These are phyloP conservation scores for Terrapene triunguis DNA, from an alignment of 2,113 vertebrate genomes.

Conservation along the genomic window DNA sequence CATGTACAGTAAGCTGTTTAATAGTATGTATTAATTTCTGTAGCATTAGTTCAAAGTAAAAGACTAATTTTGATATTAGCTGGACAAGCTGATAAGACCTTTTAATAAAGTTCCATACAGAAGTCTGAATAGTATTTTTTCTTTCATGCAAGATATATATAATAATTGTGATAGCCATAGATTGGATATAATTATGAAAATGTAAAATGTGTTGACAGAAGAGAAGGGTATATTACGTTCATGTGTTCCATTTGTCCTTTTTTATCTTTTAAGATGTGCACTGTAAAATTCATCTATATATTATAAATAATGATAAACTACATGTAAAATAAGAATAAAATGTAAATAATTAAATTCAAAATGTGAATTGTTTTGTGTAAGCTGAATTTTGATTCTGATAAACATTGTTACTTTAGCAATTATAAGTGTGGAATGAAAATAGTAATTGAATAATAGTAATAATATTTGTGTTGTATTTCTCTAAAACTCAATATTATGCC, in stretches of 20 bases:
- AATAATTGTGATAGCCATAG: constrained; percentile 30
- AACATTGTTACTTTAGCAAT: neutral
- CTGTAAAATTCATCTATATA: constrained; percentile 17
- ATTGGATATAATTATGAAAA: constrained; percentile 49
- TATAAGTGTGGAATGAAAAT: neutral
- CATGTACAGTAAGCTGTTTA: constrained; percentile 32
- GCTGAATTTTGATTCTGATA: neutral
- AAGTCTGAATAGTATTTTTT: constrained; percentile 39
- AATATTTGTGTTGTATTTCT: neutral
- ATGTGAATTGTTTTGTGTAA: neutral
- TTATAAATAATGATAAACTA: constrained; percentile 11
- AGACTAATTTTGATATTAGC: constrained; percentile 53
- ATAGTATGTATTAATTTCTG: constrained; percentile 64
- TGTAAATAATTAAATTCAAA: neutral
- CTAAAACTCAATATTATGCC: neutral
- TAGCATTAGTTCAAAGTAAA: constrained; percentile 65
- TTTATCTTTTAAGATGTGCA: neutral
- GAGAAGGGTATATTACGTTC: constrained; percentile 24
- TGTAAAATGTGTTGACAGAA: constrained; percentile 27
- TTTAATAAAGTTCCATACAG: constrained; percentile 32
- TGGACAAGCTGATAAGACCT: constrained; percentile 18
- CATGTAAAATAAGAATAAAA: neutral
- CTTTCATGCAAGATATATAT: constrained; percentile 12
- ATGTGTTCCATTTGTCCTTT: neutral
- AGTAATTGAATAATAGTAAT: neutral